Evolutionary conservation across 2,888 invertebrate species (phyloP), one percentile per base, ranked within the genome.

Genomic region (Adela reaumurella): DNA sequence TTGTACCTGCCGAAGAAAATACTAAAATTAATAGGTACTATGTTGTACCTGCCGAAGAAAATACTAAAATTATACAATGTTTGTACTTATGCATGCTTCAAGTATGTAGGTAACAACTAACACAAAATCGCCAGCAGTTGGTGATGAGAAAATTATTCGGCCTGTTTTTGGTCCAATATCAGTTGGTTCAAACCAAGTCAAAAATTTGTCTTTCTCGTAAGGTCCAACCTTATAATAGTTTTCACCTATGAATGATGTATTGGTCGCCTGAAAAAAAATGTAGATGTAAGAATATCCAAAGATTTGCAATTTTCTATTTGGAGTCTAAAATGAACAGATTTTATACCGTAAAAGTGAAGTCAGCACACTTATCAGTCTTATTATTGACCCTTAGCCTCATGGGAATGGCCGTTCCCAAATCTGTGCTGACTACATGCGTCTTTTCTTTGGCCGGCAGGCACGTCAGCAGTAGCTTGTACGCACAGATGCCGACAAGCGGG

Each of bases 391-490:
- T 58, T 2, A 78, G 59, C 10, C 76, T 61, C 29, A 78, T 54
- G 1, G 73, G 68, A 24, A 71, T 62, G 11, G 54, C 55, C 2
- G 58, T 61, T 1, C 78, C 78, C 1, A 78, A 50, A 1, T 68
- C 53, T 2, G 74, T 68, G 1, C 58, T 56, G 19, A 64, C 59
- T 43, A 71, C 69, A 14, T 76, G 19, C 28, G 63, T 58, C 54
- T 78, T 77, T 50, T 67, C 62, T 54, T 74, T 74, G 20, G 74
- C 74, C 1, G 76, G 76, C 41, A 70, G 55, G 55, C 78, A 78
- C 50, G 63, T 68, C 2, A 74, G 55, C 8, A 65, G 52, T 11
- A 74, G 59, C 55, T 62, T 65, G 57, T 78, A 78, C 24, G 68
- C 42, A 50, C 64, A 71, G 2, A 66, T 59, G 2, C 78, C 78